A percentile compares a stretch with the other conserved stretches of the same genome.
Evolutionary conservation across 2,888 invertebrate genomes (phyloP).

Genomic region (Leucoptera coffeella): DNA sequence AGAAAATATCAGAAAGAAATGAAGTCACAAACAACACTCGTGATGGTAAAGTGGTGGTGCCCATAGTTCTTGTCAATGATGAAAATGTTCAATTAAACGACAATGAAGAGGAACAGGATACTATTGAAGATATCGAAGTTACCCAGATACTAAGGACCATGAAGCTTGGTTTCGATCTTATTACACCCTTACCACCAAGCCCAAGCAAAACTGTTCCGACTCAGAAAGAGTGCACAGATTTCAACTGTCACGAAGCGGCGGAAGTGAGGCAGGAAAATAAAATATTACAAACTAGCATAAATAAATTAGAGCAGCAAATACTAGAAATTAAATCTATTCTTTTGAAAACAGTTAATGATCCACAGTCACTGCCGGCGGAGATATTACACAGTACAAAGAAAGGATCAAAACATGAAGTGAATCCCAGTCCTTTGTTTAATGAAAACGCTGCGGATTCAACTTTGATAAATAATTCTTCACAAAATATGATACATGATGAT

Average conservation of each 20-base stretch:
- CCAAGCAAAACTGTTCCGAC: conserved; percentile 12
- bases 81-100: conserved; percentile 2
- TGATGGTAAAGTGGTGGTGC: no score
- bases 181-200: conserved; percentile 25
- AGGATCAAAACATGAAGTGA: no score
- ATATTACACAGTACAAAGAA: no score
- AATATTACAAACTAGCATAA: conserved; percentile 10
- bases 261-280: conserved; percentile 12
- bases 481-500: no score
- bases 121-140: conserved; percentile 19
- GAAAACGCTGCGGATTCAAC: no score
- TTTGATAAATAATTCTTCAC: no score
- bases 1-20: no score
- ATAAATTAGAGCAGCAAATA: conserved; percentile 11
- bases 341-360: conserved; percentile 4
- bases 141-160: conserved; percentile 22
- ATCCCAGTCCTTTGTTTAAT: no score
- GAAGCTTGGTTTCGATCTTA: conserved; percentile 13
- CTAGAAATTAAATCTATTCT: conserved; percentile 11
- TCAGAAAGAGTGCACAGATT: no score
- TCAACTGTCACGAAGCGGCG: conserved; percentile 11
- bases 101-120: conserved; percentile 8
- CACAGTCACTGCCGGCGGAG: no score
- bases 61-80: no score
- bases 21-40: no score